Evolutionary conservation across 92 coral and sea anemone species (phyloP), one percentile per base, ranked within the genome.

Genomic region (Siderastrea radians): DNA sequence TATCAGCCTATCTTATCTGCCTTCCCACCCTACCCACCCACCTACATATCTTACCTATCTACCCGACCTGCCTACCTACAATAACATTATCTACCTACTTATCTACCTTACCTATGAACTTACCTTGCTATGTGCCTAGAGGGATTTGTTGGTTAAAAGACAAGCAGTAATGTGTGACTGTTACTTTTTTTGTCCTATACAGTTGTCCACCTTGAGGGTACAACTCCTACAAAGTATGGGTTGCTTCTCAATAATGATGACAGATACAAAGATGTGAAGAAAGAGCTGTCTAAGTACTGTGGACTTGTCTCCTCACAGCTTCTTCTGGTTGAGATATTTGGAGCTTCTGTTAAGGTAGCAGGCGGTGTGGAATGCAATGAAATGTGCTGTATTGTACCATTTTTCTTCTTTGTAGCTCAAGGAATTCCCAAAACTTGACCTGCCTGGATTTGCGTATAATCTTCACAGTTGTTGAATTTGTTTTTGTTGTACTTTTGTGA

Each of bases 281-380:
- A 90, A 78, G 96, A 93, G 53, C 87, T 97, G 76, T 93, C 98
- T 17, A 97, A 89, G 78, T 89, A 81, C 74, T 95, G 98, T 87
- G 89, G 86, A 13, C 82, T 97, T 46, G 85, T 75, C 53, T 79
- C 87, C n/a, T 85, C 90, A 26, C 95, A 94, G 68, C 85, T 97
- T 52, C 84, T 95, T 69, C 93, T 97, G 66, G 98, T 94, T 15
- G 99, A 97, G 77, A 89, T 97, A 70, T 90, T 92, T 95, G 99
- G 99, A 49, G 99, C 99, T 38, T 89, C 97, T 55, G 92, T 97
- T 52, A 97, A 95, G 99, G 99, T 96, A 82, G 50, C 45, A 45
- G 43, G 73, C 44, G 11, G n/a, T 43, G 6, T 7, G 10, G 7
- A 16, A 49, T 77, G 72, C 17, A 45, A 10, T 68, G 55, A 38